Evolutionary conservation across 2,113 vertebrate species (phyloP), one percentile per base, ranked within the genome.

Genomic region (Acrocephalus kingi): DNA sequence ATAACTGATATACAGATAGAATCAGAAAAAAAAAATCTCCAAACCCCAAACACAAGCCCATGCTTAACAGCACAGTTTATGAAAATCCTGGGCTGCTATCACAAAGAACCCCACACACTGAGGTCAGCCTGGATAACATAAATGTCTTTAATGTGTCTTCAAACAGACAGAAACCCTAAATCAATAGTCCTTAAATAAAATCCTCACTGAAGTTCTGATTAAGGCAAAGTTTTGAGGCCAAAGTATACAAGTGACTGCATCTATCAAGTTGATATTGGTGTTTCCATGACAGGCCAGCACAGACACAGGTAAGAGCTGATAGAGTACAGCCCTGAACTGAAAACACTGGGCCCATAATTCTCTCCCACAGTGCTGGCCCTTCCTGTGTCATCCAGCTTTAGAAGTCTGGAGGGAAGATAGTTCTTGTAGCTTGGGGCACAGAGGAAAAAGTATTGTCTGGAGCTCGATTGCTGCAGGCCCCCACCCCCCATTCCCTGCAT

Each of bases 371-470:
- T 6, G 25, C 16, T 49, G 58, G 55, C 3, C 6, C n/a, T 39
- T 52, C 54, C 51, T 6, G 48, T 75, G 75, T 54, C 56, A 89
- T 23, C 33, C 45, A 75, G 20, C 54, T 83, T 61, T 33, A 23
- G 28, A 61, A 48, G 71, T 3, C 39, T 55, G 4, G 1, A 77
- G 75, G 28, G 87, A 90, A 49, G 16, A 64, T 27, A 84, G 51
- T 28, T 86, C 79, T 80, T 64, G 59, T 12, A 48, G 78, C 31
- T 10, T 41, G 56, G 30, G 46, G 64, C 55, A 80, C 37, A 92
- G 39, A 93, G 85, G 59, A 96, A 95, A 23, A 78, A 54, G 37
- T 30, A 93, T 56, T 90, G 90, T 61, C 61, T 69, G 19, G 31
- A 84, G 68, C n/a, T 64, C 67, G 71, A 51, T 3, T 86, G 76